Percentiles rank a stretch among this genome's conserved stretches.
Conservation (phyloP, 1,140 invertebrate species). For the Trichonephila clavipes region DNA sequence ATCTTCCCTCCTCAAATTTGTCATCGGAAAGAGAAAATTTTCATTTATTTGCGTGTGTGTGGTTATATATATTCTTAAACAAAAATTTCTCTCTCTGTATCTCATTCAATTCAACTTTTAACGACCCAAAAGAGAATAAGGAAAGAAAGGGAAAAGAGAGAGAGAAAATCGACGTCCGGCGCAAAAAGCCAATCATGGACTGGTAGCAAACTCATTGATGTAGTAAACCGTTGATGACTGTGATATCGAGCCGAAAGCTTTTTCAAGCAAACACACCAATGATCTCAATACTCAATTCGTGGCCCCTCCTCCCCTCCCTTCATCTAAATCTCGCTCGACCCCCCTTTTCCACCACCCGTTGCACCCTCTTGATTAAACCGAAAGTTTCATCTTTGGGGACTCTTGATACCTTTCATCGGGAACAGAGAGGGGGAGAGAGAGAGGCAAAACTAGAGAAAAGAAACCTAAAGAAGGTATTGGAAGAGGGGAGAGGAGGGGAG, state of each 20-base stretch:
- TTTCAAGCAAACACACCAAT: conserved; percentile 70
- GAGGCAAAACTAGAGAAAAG: conserved; percentile 42
- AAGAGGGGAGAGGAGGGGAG: background rate
- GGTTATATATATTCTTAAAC: conserved; percentile 42
- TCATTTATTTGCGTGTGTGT: conserved; percentile 56
- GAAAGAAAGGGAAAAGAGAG: conserved; percentile 13
- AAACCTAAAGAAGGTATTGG: conserved; percentile 47
- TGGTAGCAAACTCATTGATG: conserved; percentile 33
- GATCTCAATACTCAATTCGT: conserved; percentile 36
- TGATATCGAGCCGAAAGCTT: conserved; percentile 72
- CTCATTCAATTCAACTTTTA: conserved; percentile 52
- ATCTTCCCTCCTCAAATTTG: conserved; percentile 41
- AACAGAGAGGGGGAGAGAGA: background rate
- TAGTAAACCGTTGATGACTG: conserved; percentile 75
- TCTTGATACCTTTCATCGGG: conserved; percentile 46
- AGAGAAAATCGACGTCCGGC: conserved; percentile 56
- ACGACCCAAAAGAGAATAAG: conserved; percentile 66
- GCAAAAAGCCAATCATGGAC: conserved; percentile 74
- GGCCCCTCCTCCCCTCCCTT: background rate
- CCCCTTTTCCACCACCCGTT: background rate
- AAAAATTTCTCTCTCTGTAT: conserved; percentile 42
- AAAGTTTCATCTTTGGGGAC: conserved; percentile 66
- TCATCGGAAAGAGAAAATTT: conserved; percentile 54
- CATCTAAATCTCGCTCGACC: conserved; percentile 40
- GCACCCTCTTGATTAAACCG: conserved; percentile 74